Evolutionary conservation across 1,140 invertebrate genomes (phyloP).

Genomic region (Wiebesia pumilae): DNA sequence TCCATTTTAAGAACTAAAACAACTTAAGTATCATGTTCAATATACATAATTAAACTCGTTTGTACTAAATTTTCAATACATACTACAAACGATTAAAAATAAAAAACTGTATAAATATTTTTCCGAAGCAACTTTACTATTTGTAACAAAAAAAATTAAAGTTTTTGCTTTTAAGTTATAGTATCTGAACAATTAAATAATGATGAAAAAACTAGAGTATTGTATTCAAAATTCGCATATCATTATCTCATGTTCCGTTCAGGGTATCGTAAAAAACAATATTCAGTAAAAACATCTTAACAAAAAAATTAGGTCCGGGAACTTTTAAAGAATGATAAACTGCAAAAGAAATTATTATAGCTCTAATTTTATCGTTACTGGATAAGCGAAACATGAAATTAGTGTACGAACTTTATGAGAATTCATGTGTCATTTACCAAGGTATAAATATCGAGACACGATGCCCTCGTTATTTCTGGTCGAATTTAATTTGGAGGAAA

Average conservation of each 20-base stretch:
- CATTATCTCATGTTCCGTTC: too few species aligned
- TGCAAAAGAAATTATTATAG: too few species aligned
- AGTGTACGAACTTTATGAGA: background rate
- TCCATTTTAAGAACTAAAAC: slow-evolving; percentile 7
- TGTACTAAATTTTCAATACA: background rate
- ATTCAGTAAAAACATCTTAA: too few species aligned
- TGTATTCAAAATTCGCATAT: too few species aligned
- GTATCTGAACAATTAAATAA: too few species aligned
- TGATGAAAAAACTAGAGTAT: too few species aligned
- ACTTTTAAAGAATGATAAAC: too few species aligned
- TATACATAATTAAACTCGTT: slow-evolving; percentile 21
- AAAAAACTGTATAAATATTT: background rate
- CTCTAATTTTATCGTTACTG: background rate
- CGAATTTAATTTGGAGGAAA: slow-evolving; percentile 42
- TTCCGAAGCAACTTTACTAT: too few species aligned
- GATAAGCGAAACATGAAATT: background rate
- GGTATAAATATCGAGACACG: slow-evolving; percentile 52
- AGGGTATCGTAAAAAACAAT: too few species aligned
- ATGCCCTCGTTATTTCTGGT: slow-evolving; percentile 54
- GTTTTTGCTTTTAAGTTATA: too few species aligned
- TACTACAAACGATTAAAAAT: background rate
- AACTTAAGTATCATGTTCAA: slow-evolving; percentile 4
- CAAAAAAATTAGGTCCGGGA: too few species aligned
- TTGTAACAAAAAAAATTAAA: too few species aligned
- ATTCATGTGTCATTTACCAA: slow-evolving; percentile 18